Percentiles rank a stretch among this genome's conserved stretches.
phyloP scores from a whole-genome alignment of 2,113 vertebrate species.

The Beaufortia kweichowensis region DNA sequence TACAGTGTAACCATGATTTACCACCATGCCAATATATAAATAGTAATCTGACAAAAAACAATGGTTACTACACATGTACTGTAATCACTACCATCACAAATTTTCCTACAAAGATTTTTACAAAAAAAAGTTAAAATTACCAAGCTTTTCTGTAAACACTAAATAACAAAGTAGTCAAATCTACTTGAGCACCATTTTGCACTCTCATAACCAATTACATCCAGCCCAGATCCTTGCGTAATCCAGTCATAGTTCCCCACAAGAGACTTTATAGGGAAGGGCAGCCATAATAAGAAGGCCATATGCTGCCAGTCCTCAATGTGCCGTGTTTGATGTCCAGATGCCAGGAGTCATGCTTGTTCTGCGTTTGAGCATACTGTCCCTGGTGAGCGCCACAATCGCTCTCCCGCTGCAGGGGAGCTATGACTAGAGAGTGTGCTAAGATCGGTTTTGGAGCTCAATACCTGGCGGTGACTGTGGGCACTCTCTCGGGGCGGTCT shows the following conservation, averaged over 20 bases:
- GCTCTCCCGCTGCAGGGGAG: constrained; percentile 30
- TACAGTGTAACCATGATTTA: too few relatives aligned
- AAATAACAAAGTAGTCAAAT: too few relatives aligned
- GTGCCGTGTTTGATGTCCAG: constrained; percentile 67
- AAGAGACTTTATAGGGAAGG: constrained; percentile 23
- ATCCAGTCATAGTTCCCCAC: constrained; percentile 22
- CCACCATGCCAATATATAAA: too few relatives aligned
- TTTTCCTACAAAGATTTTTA: too few relatives aligned
- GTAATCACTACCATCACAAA: too few relatives aligned
- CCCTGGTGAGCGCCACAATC: constrained; percentile 29
- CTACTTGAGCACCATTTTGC: neutral
- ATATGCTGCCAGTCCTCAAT: constrained; percentile 65
- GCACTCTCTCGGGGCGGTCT: constrained; percentile 28
- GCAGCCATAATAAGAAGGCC: constrained; percentile 56
- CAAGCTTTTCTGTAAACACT: too few relatives aligned
- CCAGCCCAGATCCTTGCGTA: constrained; percentile 34
- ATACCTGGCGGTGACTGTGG: constrained; percentile 23
- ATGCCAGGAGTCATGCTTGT: constrained; percentile 64
- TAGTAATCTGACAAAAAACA: too few relatives aligned
- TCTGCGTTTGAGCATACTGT: constrained; percentile 59
- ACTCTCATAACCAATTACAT: constrained; percentile 9
- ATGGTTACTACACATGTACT: too few relatives aligned
- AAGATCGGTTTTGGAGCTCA: constrained; percentile 40
- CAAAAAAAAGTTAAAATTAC: too few relatives aligned
- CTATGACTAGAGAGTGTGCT: constrained; percentile 26